Evolutionary conservation across 2,888 invertebrate genomes (phyloP), one percentile per base, ranked within the genome.

Genomic region (Cerastis leucographa): DNA sequence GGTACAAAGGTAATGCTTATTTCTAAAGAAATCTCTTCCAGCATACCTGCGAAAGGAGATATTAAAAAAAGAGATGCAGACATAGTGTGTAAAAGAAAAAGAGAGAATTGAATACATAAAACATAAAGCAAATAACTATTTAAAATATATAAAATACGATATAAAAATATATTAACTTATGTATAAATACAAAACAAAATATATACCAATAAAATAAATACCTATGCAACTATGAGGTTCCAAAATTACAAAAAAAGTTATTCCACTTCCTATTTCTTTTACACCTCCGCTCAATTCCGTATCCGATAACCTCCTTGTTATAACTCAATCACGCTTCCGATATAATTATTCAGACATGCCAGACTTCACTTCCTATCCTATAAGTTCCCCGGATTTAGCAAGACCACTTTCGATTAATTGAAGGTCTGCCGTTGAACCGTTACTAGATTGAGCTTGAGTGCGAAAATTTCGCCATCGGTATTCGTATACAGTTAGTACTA

Each of bases 401-500:
- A 75, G 46, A 83, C 81, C 62, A 83, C 83, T 83, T 83, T 84
- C 85, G 61, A 80, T 70, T 70, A 25, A 35, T n/a, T 62, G 81
- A 83, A 83, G 85, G 83, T 71, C 84, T 71, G 8, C 80, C n/a
- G 42, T 64, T n/a, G n/a, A 12, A 44, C 19, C 25, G 75, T 56
- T 72, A 51, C 80, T 80, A 75, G 72, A 80, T 70, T 42, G 54
- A 59, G 54, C 44, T 29, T 71, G 49, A 84, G 62, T 71, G 71
- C 59, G 42, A 72, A 73, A 64, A 59, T 83, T 83, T 75, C 83
- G 81, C 59, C 81, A 84, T 56, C 29, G 25, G 14, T 35, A n/a
- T 22, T 42, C 25, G 59, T 46, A 40, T 49, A 2, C n/a, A 59
- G 49, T 49, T 80, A 49, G 22, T 22, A 17, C 0, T 54, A 12